Conservation (phyloP, 2,888 invertebrate species). For the Leptinotarsa tumamoca region DNA sequence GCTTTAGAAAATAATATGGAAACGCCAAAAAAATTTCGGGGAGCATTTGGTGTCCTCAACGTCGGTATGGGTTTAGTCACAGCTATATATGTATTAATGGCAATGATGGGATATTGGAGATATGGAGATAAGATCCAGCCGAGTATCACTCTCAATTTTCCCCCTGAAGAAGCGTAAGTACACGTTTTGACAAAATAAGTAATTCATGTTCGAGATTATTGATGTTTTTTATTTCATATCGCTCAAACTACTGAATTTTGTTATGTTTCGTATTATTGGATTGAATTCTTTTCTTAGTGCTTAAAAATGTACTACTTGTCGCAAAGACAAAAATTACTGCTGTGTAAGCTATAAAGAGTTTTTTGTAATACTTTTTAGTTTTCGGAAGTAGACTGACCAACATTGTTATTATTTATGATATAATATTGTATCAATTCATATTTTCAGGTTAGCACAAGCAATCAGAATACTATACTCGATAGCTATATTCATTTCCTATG, state of each 20-base stretch:
- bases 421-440: slow-evolving; percentile 1
- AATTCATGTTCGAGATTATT: no score
- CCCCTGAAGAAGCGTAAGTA: slow-evolving; percentile 70
- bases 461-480: slow-evolving; percentile 74
- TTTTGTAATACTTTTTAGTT: no score
- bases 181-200: not conserved
- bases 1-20: slow-evolving; percentile 93
- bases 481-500: slow-evolving; percentile 85
- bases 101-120: slow-evolving; percentile 87
- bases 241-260: no score
- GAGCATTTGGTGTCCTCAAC: slow-evolving; percentile 83
- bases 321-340: no score
- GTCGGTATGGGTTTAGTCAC: slow-evolving; percentile 84
- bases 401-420: not conserved
- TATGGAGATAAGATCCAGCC: slow-evolving; percentile 78
- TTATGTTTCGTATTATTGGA: no score
- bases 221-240: no score
- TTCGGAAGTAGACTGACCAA: no score
- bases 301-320: no score
- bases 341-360: no score
- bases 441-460: slow-evolving; percentile 72
- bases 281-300: no score
- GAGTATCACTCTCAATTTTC: slow-evolving; percentile 87
- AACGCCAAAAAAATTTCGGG: slow-evolving; percentile 82
- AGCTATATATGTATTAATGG: slow-evolving; percentile 80